These are phyloP conservation scores for Epinotia demarniana DNA, from an alignment of 2,888 invertebrate genomes.

Conservation along the genomic window DNA sequence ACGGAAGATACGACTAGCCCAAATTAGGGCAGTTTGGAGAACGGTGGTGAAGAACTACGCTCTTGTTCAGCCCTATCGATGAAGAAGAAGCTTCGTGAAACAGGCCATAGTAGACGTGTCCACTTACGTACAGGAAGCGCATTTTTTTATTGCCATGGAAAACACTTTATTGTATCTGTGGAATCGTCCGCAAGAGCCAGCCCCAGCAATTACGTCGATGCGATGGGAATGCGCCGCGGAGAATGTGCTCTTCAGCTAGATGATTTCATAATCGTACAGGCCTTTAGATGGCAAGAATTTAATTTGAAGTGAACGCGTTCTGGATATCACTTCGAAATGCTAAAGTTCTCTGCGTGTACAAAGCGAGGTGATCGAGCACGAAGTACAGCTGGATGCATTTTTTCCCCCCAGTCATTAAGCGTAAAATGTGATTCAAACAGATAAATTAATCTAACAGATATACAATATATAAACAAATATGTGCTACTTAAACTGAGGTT, in stretches of 20 bases:
- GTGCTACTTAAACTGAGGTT: no score
- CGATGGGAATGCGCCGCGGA: conserved; percentile 17
- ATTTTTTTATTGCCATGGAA: not conserved
- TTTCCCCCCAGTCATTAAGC: no score
- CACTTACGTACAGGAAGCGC: not conserved
- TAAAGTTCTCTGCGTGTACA: not conserved
- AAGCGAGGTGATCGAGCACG: not conserved
- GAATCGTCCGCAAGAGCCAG: not conserved
- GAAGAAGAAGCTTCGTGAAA: no score
- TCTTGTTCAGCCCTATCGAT: no score
- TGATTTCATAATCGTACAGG: conserved; percentile 13
- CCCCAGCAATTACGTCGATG: conserved; percentile 10
- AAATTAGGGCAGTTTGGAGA: no score
- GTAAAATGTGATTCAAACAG: no score
- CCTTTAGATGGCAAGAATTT: not conserved
- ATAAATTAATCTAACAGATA: no score
- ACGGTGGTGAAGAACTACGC: no score
- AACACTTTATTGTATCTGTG: not conserved
- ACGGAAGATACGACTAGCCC: no score
- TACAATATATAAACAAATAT: no score
- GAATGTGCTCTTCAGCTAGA: conserved; percentile 21
- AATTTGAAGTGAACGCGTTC: not conserved
- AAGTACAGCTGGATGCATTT: no score
- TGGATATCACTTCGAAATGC: not conserved
- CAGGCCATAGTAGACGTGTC: not conserved